phyloP scores from a whole-genome alignment of 1,140 invertebrate species.

The Listronotus oregonensis region DNA sequence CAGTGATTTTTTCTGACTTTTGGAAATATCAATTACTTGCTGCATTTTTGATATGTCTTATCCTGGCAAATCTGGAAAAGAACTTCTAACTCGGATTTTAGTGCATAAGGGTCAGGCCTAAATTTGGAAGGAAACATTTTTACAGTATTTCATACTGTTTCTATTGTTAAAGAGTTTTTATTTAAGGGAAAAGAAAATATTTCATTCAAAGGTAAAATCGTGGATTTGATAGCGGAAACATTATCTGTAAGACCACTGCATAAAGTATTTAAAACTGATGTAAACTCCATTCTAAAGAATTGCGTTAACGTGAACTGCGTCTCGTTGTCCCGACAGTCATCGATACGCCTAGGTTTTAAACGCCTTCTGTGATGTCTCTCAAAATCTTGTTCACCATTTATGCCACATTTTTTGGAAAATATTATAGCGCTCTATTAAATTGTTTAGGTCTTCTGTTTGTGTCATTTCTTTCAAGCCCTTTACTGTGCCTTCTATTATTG shows the following conservation, averaged over 20 bases:
- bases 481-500: neutral
- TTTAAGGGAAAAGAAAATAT: neutral
- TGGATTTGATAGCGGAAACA: neutral
- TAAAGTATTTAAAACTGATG: neutral
- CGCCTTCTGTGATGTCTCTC: neutral
- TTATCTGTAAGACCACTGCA: neutral
- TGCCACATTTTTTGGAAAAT: neutral
- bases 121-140: slow-evolving; percentile 1
- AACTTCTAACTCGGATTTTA: no score
- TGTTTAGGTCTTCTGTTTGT: neutral
- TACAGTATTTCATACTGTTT: no score
- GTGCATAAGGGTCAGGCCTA: neutral
- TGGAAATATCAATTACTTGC: neutral
- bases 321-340: neutral
- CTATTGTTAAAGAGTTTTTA: neutral
- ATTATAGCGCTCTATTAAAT: neutral
- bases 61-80: neutral
- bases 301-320: neutral
- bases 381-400: neutral
- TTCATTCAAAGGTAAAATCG: neutral
- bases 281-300: neutral
- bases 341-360: neutral
- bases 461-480: neutral
- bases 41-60: neutral
- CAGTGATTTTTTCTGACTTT: neutral